Percentiles rank a stretch among this genome's conserved stretches.
phyloP scores from a whole-genome alignment of 2,113 vertebrate genomes.

The Colistium nudipinnis region DNA sequence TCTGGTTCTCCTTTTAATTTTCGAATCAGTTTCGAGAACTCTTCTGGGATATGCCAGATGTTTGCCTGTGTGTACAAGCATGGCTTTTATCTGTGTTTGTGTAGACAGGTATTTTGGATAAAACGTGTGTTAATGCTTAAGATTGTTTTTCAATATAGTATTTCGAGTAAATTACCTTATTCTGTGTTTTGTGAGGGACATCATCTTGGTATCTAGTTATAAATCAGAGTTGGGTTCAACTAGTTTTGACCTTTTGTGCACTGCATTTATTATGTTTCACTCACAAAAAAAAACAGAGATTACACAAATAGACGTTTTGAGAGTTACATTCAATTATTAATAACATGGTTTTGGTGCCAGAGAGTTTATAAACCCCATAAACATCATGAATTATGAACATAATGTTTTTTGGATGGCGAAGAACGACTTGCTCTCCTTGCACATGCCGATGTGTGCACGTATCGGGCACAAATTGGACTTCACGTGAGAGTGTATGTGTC shows the following conservation, averaged over 20 bases:
- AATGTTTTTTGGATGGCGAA: no score
- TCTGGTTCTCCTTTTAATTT: neutral
- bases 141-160: neutral
- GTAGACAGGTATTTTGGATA: neutral
- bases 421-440: no score
- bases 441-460: constrained; percentile 1
- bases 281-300: neutral
- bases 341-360: neutral
- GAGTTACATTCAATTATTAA: neutral
- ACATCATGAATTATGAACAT: neutral
- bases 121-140: neutral
- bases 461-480: neutral
- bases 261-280: neutral
- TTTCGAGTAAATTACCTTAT: no score
- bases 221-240: neutral
- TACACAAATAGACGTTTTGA: neutral
- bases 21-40: neutral
- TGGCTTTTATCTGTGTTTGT: neutral
- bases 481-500: neutral
- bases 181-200: no score
- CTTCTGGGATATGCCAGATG: no score
- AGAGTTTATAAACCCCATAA: neutral
- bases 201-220: neutral
- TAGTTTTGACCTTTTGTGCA: neutral
- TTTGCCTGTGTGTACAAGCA: neutral